These are phyloP conservation scores for Brachionus calyciflorus DNA, from an alignment of 1,140 invertebrate species.

Conservation along the genomic window DNA sequence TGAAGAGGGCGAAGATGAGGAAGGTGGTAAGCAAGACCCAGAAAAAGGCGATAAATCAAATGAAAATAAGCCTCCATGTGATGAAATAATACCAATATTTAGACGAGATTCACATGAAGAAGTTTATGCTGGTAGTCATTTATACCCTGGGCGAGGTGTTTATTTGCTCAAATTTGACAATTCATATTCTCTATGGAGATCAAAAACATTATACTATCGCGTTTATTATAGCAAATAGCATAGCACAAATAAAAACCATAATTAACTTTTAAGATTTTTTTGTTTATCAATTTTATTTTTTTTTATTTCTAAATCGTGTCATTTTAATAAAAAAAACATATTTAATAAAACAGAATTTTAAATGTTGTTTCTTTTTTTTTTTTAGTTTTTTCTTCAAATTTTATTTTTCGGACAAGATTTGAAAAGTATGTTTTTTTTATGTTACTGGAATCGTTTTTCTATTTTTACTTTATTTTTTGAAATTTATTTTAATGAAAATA, in stretches of 20 bases:
- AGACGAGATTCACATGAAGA: constrained; percentile 91
- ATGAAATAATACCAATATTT: constrained; percentile 84
- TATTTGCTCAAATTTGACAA: constrained; percentile 99
- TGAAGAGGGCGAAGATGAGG: constrained; percentile 59
- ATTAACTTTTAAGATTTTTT: not conserved
- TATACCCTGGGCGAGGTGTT: constrained; percentile 87
- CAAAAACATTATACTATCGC: constrained; percentile 87
- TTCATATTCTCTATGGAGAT: constrained; percentile 96
- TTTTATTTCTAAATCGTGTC: too few relatives aligned
- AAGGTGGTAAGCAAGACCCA: constrained; percentile 48
- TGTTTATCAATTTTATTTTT: too few relatives aligned
- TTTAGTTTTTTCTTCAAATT: too few relatives aligned
- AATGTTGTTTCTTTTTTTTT: too few relatives aligned
- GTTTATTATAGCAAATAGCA: constrained; percentile 42
- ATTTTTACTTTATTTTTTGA: too few relatives aligned
- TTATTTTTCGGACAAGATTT: too few relatives aligned
- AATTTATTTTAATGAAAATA: too few relatives aligned
- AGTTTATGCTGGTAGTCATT: constrained; percentile 93
- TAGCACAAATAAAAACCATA: not conserved
- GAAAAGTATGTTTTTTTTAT: too few relatives aligned
- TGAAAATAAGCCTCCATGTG: constrained; percentile 65
- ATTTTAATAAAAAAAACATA: too few relatives aligned
- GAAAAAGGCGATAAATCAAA: constrained; percentile 53
- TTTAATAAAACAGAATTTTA: too few relatives aligned
- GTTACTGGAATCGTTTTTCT: too few relatives aligned